A percentile compares a stretch with the other conserved stretches of the same genome.
Evolutionary conservation across 2,888 invertebrate genomes (phyloP).

Genomic region (Timema cristinae): DNA sequence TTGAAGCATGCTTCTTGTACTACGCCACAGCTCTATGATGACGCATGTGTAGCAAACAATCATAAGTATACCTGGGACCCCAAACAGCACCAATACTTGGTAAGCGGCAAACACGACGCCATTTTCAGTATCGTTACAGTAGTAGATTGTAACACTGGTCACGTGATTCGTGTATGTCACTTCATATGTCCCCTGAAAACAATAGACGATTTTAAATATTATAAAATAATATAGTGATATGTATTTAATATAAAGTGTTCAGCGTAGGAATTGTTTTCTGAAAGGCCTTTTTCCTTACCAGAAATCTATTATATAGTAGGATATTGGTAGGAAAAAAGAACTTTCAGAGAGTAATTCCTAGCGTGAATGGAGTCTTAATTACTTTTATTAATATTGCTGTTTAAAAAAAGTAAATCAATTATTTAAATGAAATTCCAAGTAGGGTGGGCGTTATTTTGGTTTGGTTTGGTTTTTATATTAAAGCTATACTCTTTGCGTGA

Average conservation of each 20-base stretch:
- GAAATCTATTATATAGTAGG: too few species aligned
- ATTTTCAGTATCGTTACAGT: constrained; percentile 39
- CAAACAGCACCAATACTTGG: constrained; percentile 42
- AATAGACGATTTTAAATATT: constrained; percentile 9
- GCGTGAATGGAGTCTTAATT: too few species aligned
- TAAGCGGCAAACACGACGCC: constrained; percentile 40
- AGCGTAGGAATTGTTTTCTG: too few species aligned
- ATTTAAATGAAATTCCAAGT: too few species aligned
- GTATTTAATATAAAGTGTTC: neutral
- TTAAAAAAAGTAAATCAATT: too few species aligned
- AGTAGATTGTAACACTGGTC: constrained; percentile 40
- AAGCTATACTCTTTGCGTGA: too few species aligned
- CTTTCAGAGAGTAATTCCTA: too few species aligned
- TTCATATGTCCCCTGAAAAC: constrained; percentile 36
- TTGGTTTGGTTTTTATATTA: too few species aligned
- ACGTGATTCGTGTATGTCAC: constrained; percentile 40
- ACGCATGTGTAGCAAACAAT: constrained; percentile 44
- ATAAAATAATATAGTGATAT: constrained; percentile 2
- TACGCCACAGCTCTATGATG: constrained; percentile 44
- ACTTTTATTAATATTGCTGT: too few species aligned
- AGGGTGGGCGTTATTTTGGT: too few species aligned
- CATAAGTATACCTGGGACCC: constrained; percentile 42
- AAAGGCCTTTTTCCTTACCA: too few species aligned
- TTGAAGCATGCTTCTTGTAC: constrained; percentile 42
- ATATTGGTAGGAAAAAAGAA: too few species aligned